phyloP scores from a whole-genome alignment of 2,888 invertebrate genomes.

The Trachelus troglodyta region DNA sequence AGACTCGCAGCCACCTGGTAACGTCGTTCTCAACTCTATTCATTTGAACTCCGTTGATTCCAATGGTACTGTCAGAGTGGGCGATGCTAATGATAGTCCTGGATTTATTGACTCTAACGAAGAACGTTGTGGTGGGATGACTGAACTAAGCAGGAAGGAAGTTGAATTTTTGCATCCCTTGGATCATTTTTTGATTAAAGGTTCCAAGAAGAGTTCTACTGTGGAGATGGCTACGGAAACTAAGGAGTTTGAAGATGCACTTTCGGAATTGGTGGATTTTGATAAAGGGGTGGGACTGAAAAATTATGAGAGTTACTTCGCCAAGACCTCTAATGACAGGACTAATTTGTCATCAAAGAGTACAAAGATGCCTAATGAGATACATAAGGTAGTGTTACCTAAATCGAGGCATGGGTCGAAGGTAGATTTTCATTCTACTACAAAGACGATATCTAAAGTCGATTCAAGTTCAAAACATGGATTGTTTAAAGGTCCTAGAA shows the following conservation, averaged over 20 bases:
- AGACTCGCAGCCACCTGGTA: constrained; percentile 53
- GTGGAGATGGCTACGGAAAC: constrained; percentile 43
- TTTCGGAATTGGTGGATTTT: neutral
- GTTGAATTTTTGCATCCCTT: constrained; percentile 42
- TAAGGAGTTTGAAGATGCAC: constrained; percentile 4
- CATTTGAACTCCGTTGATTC: constrained; percentile 48
- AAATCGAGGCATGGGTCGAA: neutral
- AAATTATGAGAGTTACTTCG: neutral
- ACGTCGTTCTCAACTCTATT: constrained; percentile 56
- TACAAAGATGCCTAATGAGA: neutral
- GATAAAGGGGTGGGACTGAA: neutral
- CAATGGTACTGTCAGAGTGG: neutral
- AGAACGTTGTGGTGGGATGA: constrained; percentile 32
- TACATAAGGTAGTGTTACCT: neutral
- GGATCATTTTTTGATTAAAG: constrained; percentile 50
- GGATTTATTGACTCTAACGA: constrained; percentile 46
- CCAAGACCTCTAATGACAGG: neutral
- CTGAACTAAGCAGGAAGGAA: constrained; percentile 29
- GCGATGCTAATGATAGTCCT: neutral
- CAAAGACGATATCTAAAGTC: neutral
- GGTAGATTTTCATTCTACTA: neutral
- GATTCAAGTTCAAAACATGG: neutral
- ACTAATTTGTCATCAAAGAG: neutral
- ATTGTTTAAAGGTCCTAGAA: neutral
- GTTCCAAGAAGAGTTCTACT: constrained; percentile 30